These are phyloP conservation scores for Aphelocoma californica DNA, from an alignment of 2,797 vertebrate genomes.

Conservation along the genomic window DNA sequence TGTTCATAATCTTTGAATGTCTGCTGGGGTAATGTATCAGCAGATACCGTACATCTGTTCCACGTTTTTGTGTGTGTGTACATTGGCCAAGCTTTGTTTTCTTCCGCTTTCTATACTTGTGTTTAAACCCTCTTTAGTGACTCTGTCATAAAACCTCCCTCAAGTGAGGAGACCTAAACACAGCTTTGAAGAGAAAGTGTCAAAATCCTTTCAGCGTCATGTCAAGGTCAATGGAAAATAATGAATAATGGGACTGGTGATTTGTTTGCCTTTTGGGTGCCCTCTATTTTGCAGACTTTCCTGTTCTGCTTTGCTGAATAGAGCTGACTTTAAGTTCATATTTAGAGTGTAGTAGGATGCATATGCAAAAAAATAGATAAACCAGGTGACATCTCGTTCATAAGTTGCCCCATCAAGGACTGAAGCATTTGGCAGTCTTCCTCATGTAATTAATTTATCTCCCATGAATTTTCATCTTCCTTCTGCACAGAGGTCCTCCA, in stretches of 20 bases:
- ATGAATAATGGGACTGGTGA: not conserved
- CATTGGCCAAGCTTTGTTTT: not conserved
- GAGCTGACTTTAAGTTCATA: not conserved
- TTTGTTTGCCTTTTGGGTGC: not conserved
- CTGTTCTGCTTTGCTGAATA: not conserved
- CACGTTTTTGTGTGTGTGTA: not conserved
- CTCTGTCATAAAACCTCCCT: not conserved
- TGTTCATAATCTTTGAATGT: not conserved
- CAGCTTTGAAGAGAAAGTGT: not conserved
- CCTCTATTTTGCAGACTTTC: not conserved
- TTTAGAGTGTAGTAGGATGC: not conserved
- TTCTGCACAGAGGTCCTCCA: not conserved
- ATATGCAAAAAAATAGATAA: not conserved
- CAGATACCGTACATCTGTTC: not conserved
- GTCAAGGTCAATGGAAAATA: not conserved
- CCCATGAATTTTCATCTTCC: not conserved
- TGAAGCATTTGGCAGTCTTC: not conserved
- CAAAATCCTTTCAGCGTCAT: not conserved
- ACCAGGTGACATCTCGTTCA: not conserved
- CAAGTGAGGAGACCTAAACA: not conserved
- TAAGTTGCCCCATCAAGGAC: not conserved
- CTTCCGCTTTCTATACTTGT: not conserved
- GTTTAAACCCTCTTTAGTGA: not conserved
- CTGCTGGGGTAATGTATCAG: not conserved
- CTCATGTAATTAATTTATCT: not conserved